Base-by-base conservation (phyloP, 1,140 invertebrate genomes). In the Rhagoletis pomonella region DNA sequence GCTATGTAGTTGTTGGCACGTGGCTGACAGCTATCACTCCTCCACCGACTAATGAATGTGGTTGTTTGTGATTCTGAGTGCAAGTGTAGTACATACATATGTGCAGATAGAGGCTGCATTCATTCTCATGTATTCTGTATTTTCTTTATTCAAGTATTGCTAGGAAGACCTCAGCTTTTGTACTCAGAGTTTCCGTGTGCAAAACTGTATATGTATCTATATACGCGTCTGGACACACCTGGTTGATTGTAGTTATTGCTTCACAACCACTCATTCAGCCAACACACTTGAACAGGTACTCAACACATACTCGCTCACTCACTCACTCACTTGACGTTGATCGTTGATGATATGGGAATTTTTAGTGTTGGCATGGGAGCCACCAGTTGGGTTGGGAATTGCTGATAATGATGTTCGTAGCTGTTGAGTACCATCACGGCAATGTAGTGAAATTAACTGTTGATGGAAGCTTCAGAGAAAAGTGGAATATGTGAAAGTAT, bases 211-310 rank as follows among this genome's bases (percentile, higher is more conserved):
- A 2, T 73, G 12, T 39, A 44, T 55, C 9, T 73, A 17, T 44
- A 39, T 73, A n/a, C 5, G 67, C 3, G 65, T 42, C 29, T 42
- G 2, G 19, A 10, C 42, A 9, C 4, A 69, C 1, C 0, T 81
- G 50, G 50, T 29, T n/a, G n/a, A 17, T 81, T 81, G 50, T 81
- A 55, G 73, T 58, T 14, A 81, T 81, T 81, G 73, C 50, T 81
- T 81, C n/a, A n/a, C n/a, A 81, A 81, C 73, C 73, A 81, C 50
- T 81, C 73, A 81, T 81, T 81, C 73, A 81, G 17, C 73, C 73
- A 81, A 81, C 44, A 81, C 73, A 29, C 73, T 81, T 47, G 47
- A 81, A 47, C 50, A 55, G 50, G 73, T 81, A 81, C 73, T 81
- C 73, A 81, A 81, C 73, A 55, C 73, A 77, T 4, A 77, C 4